Evolutionary conservation across 2,113 vertebrate species (phyloP).

Genomic region (Ivindomyrus marchei): DNA sequence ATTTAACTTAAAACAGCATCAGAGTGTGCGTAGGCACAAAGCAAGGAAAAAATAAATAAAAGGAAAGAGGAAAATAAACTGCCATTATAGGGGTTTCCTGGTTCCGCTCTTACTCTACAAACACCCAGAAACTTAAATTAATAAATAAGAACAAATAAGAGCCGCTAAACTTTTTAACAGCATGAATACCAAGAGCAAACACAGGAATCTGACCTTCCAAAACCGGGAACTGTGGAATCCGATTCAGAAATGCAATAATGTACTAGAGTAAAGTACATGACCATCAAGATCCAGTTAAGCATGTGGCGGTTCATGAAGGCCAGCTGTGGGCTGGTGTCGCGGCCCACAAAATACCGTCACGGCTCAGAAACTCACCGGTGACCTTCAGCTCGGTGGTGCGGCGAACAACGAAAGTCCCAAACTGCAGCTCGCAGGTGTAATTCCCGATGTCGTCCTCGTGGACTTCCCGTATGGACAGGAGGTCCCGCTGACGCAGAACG

Average conservation of each 20-base stretch:
- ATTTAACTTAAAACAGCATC: constrained; percentile 27
- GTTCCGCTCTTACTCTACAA: background rate
- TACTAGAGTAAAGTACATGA: background rate
- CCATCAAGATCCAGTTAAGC: background rate
- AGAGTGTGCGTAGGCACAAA: background rate
- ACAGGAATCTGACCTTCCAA: background rate
- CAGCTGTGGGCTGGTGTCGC: background rate
- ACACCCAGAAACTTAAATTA: background rate
- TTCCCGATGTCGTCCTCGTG: constrained; percentile 97
- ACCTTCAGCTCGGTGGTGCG: constrained; percentile 93
- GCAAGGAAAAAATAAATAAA: background rate
- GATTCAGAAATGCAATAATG: background rate
- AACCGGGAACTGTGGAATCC: background rate
- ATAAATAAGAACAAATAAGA: background rate
- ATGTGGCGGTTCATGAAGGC: background rate
- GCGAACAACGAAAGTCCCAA: constrained; percentile 88
- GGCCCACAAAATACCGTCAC: background rate
- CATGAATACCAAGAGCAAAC: background rate
- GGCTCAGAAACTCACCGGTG: constrained; percentile 71
- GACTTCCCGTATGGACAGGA: constrained; percentile 83
- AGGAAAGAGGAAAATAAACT: background rate
- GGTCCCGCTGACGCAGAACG: constrained; percentile 77
- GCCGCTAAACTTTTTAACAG: background rate
- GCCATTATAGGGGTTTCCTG: background rate
- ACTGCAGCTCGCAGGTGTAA: constrained; percentile 94